Base-by-base conservation (phyloP, 2,113 vertebrate genomes). In the Bos javanicus region DNA sequence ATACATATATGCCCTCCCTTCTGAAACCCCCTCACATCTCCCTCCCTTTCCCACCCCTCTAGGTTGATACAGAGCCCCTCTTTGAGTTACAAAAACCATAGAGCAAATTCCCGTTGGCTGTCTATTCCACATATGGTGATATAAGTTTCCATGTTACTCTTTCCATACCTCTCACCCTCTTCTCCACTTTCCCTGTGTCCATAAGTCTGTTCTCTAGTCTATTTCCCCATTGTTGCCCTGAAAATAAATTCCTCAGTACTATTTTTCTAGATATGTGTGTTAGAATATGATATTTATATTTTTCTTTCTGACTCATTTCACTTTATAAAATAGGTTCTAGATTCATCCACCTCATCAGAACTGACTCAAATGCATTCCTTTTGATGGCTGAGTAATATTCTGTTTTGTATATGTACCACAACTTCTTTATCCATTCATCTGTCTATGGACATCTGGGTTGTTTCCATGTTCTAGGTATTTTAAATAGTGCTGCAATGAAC, bases 31-130 rank as follows among this genome's bases (percentile, higher is more conserved):
- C n/a, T 36, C 64, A 4, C 9, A 11, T 11, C 64, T 71, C n/a
- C 64, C n/a, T 23, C 64, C n/a, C 9, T 36, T 36, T 12, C 4
- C n/a, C 64, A 23, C 4, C n/a, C 64, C 19, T 23, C n/a, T 71
- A 71, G 64, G 19, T 36, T 71, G 64, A 71, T 12, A 71, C 5
- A 71, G 19, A 36, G n/a, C n/a, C 9, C n/a, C n/a, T 36, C 4
- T 36, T 36, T 71, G 64, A 36, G 64, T 12, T 36, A 5, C 19
- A 0, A 11, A 11, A 71, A 10, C 9, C n/a, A 6, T 71, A 36
- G n/a, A 6, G n/a, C n/a, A 71, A 71, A 71, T 12, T 71, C 17
- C n/a, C 1, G 0, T 23, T 71, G n/a, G 64, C 64, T 21, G 2
- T 36, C n/a, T 36, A 21, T 71, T 36, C n/a, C 4, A 57, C 56